Evolutionary conservation across 2,113 vertebrate genomes (phyloP).

Genomic region (Festucalex cinctus): DNA sequence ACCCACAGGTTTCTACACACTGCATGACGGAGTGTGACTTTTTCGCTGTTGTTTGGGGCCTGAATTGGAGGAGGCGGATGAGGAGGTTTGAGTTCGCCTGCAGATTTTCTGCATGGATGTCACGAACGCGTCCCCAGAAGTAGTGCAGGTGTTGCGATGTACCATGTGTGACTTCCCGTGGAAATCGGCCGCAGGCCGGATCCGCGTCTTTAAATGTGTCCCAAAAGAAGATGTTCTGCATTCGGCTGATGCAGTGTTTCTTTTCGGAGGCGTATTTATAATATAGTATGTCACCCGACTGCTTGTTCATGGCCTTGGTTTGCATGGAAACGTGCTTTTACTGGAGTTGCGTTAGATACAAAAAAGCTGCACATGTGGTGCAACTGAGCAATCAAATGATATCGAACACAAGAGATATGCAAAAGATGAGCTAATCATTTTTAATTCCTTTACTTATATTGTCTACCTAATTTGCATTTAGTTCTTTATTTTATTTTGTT

Average conservation of each 20-base stretch:
- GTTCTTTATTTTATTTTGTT: too few relatives aligned
- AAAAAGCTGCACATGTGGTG: background rate
- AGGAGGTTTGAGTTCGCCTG: constrained; percentile 4
- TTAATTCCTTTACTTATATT: too few relatives aligned
- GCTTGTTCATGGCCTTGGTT: constrained; percentile 9
- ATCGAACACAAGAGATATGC: background rate
- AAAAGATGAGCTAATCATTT: background rate
- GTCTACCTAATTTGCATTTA: too few relatives aligned
- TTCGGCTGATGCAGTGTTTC: constrained; percentile 17
- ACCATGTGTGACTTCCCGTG: constrained; percentile 14
- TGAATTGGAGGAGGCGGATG: background rate
- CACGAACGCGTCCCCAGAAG: constrained; percentile 20
- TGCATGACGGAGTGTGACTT: constrained; percentile 39
- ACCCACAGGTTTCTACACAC: constrained; percentile 45
- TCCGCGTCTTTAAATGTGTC: constrained; percentile 18
- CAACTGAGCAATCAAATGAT: background rate
- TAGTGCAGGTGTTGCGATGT: constrained; percentile 20
- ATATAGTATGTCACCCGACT: constrained; percentile 12
- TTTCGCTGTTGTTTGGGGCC: constrained; percentile 21
- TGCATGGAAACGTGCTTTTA: constrained; percentile 5
- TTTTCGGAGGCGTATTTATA: constrained; percentile 8
- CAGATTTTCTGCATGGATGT: constrained; percentile 12
- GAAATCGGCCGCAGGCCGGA: constrained; percentile 23
- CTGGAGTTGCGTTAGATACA: constrained; percentile 5
- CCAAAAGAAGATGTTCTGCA: constrained; percentile 29